Evolutionary conservation across 2,113 vertebrate species (phyloP), one percentile per base, ranked within the genome.

Genomic region (Antennarius striatus): DNA sequence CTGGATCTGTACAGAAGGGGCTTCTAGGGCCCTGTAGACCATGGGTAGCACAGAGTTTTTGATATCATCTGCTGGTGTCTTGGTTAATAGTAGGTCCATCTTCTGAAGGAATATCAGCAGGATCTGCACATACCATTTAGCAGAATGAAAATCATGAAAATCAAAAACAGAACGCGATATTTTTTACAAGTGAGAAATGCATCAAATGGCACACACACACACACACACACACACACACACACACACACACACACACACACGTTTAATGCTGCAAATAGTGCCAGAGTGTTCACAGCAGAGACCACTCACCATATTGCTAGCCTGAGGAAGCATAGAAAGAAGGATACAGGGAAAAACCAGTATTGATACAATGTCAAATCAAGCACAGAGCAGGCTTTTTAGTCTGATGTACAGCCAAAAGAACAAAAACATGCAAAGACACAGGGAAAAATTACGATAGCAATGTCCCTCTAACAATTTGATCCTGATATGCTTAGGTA

Each of bases 231-330:
- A 22, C 22, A 22, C 22, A 22, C 32, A 36, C 32, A 36, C 32
- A 36, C 32, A 7, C 5, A 6, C 36, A 22, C 22, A 22, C 32
- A 36, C 32, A 36, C 32, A 36, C 32, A 7, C 5, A 6, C 36
- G n/a, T n/a, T n/a, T n/a, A 77, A 29, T 48, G 43, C 53, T 40
- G 76, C 22, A 13, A 42, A 76, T 75, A 53, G 58, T 13, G 54
- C 32, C 52, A 77, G 10, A 59, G 58, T 58, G 59, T 48, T 67
- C 68, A 81, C 48, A 69, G 43, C 71, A 62, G 69, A 85, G 64
- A 71, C 79, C 90, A 99, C 98, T 99, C 91, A 99, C 98, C 98
- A 99, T 99, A 83, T 99, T 98, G 95, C 97, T 98, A 93, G 98
- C 98, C 98, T 99, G 95, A 93, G 88, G 82, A 81, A 85, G 97